phyloP scores from a whole-genome alignment of 2,888 invertebrate species.

The Clistopyga incitator region DNA sequence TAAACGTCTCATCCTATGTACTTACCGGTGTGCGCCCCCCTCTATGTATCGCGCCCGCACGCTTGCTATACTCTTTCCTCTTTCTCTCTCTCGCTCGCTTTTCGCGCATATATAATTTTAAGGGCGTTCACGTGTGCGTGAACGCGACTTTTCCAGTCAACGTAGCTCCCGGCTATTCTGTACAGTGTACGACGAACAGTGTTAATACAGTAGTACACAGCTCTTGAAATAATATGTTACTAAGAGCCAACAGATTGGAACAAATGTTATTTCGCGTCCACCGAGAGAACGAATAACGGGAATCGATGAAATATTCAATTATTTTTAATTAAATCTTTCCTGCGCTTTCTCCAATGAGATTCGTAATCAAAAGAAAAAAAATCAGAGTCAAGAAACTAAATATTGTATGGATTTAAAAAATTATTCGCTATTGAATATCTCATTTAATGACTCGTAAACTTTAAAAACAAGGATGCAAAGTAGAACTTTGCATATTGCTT shows the following conservation, averaged over 20 bases:
- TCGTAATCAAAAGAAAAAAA: no score
- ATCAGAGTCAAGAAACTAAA: no score
- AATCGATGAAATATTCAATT: no score
- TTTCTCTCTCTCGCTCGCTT: neutral
- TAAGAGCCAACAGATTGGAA: slow-evolving; percentile 40
- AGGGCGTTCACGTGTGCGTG: slow-evolving; percentile 66
- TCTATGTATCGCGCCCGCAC: slow-evolving; percentile 55
- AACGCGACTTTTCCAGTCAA: slow-evolving; percentile 55
- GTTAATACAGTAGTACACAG: slow-evolving; percentile 8
- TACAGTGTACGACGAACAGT: slow-evolving; percentile 30
- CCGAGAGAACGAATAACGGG: no score
- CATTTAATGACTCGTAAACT: no score
- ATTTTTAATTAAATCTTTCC: no score
- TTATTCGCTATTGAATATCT: no score
- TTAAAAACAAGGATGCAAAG: no score
- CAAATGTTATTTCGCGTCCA: slow-evolving; percentile 28
- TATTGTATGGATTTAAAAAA: no score
- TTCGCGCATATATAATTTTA: slow-evolving; percentile 65
- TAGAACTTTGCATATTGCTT: no score
- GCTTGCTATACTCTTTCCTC: slow-evolving; percentile 25
- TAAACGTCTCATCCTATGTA: slow-evolving; percentile 84
- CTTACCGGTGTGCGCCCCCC: slow-evolving; percentile 76
- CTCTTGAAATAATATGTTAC: slow-evolving; percentile 59
- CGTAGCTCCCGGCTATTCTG: slow-evolving; percentile 48
- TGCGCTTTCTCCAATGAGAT: no score